A percentile compares a stretch with the other conserved stretches of the same genome.
These are phyloP conservation scores for Misgurnus mizolepis DNA, from an alignment of 2,113 vertebrate genomes.

Conservation along the genomic window DNA sequence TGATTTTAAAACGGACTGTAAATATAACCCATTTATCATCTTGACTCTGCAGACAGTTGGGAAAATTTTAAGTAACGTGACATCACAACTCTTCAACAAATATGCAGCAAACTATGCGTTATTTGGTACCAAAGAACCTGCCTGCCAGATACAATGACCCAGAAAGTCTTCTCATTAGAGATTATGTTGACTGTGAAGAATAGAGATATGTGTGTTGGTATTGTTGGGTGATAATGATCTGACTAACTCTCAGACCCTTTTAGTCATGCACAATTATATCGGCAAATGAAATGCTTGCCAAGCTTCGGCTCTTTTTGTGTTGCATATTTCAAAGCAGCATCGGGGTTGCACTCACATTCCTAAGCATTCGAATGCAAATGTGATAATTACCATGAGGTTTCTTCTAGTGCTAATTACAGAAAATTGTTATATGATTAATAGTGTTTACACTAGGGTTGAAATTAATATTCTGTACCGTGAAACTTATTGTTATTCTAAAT, in stretches of 20 bases:
- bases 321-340: slow-evolving; percentile 48
- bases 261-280: slow-evolving; percentile 55
- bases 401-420: slow-evolving; percentile 20
- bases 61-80: background rate
- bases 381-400: slow-evolving; percentile 9
- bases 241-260: slow-evolving; percentile 44
- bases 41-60: background rate
- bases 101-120: background rate
- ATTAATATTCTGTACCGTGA: slow-evolving; percentile 1
- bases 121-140: slow-evolving; percentile 7
- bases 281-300: slow-evolving; percentile 40
- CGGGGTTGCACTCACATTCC: background rate
- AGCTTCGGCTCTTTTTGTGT: slow-evolving; percentile 52
- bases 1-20: background rate
- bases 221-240: slow-evolving; percentile 23
- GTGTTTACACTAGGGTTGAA: slow-evolving; percentile 7
- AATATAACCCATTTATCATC: background rate
- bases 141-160: slow-evolving; percentile 3
- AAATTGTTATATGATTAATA: slow-evolving; percentile 27
- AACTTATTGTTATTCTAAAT: slow-evolving; percentile 10
- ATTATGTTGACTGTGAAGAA: background rate
- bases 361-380: slow-evolving; percentile 2
- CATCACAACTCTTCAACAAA: slow-evolving; percentile 3
- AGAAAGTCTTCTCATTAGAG: slow-evolving; percentile 16
- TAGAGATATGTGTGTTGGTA: background rate